Percentiles rank a stretch among this genome's conserved stretches.
Evolutionary conservation across 2,113 vertebrate species (phyloP).

Genomic region (Entomyzon cyanotis): DNA sequence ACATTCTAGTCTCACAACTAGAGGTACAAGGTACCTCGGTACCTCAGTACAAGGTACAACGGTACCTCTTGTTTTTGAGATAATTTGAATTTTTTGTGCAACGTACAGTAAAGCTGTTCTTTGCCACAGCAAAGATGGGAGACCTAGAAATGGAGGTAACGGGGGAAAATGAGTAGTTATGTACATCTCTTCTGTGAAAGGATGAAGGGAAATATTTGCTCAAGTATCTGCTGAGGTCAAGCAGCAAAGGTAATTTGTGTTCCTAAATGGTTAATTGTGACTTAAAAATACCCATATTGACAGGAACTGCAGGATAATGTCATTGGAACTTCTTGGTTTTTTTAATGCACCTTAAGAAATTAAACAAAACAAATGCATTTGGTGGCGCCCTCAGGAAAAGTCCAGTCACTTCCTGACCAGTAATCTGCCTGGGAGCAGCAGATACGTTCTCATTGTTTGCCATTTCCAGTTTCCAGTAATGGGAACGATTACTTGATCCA

Average conservation of each 20-base stretch:
- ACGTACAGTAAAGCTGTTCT: background rate
- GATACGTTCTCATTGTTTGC: conserved; percentile 77
- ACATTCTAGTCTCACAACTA: background rate
- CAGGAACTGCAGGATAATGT: conserved; percentile 53
- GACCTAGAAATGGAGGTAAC: background rate
- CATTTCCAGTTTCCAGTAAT: conserved; percentile 76
- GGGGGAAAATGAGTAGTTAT: background rate
- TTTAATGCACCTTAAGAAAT: conserved; percentile 68
- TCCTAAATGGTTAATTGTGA: background rate
- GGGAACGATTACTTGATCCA: conserved; percentile 75
- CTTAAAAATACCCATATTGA: conserved; percentile 36
- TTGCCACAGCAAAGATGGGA: background rate
- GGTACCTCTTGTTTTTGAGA: background rate
- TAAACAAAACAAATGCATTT: conserved; percentile 73
- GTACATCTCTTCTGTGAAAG: background rate
- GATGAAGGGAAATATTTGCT: background rate
- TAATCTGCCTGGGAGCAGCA: conserved; percentile 72
- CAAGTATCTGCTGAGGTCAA: background rate
- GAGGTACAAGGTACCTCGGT: too few relatives aligned
- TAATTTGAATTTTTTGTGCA: background rate
- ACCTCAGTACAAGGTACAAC: too few relatives aligned
- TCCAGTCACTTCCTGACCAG: conserved; percentile 81
- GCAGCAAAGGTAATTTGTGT: background rate
- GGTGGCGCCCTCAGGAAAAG: conserved; percentile 76
- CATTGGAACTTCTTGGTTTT: conserved; percentile 56